A percentile compares a stretch with the other conserved stretches of the same genome.
phyloP scores from a whole-genome alignment of 2,113 vertebrate species.

The Halichoerus grypus region DNA sequence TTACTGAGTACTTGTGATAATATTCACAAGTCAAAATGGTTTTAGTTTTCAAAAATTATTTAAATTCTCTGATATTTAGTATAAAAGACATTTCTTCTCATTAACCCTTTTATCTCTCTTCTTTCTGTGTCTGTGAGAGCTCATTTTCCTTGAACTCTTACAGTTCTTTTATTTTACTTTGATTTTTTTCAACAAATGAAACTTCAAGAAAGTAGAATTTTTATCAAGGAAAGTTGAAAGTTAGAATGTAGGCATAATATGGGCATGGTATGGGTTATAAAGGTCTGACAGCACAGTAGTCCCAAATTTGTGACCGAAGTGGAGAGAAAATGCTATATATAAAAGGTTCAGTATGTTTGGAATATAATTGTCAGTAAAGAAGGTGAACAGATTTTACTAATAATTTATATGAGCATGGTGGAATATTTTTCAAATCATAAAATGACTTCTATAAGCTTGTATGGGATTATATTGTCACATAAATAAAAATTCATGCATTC shows the following conservation, averaged over 20 bases:
- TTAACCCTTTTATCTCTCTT: conserved; percentile 19
- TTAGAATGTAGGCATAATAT: not conserved
- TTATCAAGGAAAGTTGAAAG: not conserved
- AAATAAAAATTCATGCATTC: conserved; percentile 75
- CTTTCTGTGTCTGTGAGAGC: not conserved
- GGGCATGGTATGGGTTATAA: not conserved
- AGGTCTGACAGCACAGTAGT: not conserved
- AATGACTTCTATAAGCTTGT: conserved; percentile 61
- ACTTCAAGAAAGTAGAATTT: conserved; percentile 55
- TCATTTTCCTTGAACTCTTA: conserved; percentile 46
- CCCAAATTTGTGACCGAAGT: not conserved
- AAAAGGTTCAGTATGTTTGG: conserved; percentile 42
- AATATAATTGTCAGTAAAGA: conserved; percentile 39
- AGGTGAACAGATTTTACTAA: conserved; percentile 67
- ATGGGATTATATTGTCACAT: conserved; percentile 71
- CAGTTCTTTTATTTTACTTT: conserved; percentile 32
- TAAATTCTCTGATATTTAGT: conserved; percentile 46
- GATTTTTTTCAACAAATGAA: not conserved
- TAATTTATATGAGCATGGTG: conserved; percentile 33
- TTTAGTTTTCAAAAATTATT: conserved; percentile 21
- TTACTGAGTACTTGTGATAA: conserved; percentile 39
- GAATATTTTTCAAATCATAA: conserved; percentile 75
- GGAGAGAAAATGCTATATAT: conserved; percentile 11
- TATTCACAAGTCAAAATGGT: not conserved
- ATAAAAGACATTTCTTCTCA: not conserved